Percentiles rank a stretch among this genome's conserved stretches.
Conservation (phyloP, 2,113 vertebrate genomes). For the Melanerpes aurifrons region DNA sequence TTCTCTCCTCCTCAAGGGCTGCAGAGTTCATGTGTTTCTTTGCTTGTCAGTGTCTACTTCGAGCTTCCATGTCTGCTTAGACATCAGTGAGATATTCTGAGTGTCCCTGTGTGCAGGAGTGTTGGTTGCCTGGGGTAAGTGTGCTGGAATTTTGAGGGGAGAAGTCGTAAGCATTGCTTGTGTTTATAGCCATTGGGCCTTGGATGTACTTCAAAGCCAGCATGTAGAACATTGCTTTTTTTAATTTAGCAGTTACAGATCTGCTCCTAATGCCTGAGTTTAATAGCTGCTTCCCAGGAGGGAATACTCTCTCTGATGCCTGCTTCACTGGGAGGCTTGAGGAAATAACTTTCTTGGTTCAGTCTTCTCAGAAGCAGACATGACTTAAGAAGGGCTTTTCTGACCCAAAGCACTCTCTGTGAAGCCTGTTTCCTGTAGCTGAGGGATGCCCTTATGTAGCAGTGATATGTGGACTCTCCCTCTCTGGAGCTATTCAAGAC, state of each 20-base stretch:
- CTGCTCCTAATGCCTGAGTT: neutral
- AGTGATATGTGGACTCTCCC: neutral
- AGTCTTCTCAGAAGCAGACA: neutral
- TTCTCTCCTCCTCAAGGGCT: neutral
- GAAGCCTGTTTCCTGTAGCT: neutral
- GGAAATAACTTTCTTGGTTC: constrained; percentile 32
- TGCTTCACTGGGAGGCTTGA: constrained; percentile 27
- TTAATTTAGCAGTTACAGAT: constrained; percentile 13
- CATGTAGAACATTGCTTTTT: neutral
- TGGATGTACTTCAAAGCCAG: constrained; percentile 41
- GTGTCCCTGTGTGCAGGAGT: neutral
- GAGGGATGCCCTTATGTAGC: neutral
- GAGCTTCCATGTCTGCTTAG: neutral
- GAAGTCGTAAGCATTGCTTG: neutral
- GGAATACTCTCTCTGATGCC: neutral
- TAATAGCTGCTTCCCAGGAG: constrained; percentile 27
- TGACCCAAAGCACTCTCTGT: neutral
- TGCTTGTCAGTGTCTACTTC: neutral
- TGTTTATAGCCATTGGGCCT: constrained; percentile 6
- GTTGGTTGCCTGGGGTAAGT: constrained; percentile 7
- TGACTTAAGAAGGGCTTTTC: neutral
- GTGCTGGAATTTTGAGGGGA: neutral
- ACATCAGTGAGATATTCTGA: neutral
- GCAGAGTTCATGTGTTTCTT: neutral
- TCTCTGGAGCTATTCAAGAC: too few relatives aligned